These are phyloP conservation scores for Pristionchus entomophagus DNA, from an alignment of 2,888 invertebrate species.

Conservation along the genomic window DNA sequence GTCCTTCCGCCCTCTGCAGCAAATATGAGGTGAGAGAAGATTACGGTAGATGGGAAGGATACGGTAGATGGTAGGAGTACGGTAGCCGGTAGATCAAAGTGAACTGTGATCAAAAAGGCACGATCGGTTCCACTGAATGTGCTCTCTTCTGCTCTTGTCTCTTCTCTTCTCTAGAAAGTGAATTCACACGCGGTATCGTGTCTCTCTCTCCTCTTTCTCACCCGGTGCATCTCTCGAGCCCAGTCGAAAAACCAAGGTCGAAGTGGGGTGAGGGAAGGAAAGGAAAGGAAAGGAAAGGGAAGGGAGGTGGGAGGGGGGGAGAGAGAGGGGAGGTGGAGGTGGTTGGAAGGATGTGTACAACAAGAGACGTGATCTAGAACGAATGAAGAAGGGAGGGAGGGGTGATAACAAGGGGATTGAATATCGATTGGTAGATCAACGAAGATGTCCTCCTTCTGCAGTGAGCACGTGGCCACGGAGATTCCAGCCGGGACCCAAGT, in stretches of 20 bases:
- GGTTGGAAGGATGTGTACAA: neutral
- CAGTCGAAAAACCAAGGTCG: slow-evolving; percentile 40
- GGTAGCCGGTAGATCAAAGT: neutral
- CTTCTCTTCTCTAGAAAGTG: slow-evolving; percentile 25
- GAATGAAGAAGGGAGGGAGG: neutral
- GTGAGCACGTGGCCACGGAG: slow-evolving; percentile 58
- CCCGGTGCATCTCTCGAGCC: too few relatives aligned
- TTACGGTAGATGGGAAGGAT: neutral
- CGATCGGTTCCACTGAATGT: too few relatives aligned
- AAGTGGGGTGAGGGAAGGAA: neutral
- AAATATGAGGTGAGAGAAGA: slow-evolving; percentile 20
- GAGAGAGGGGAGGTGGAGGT: neutral
- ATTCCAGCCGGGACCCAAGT: slow-evolving; percentile 74
- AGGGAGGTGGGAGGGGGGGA: neutral
- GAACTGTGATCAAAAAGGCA: neutral
- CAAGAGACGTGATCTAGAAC: neutral
- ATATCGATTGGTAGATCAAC: slow-evolving; percentile 38
- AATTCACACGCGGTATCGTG: slow-evolving; percentile 49
- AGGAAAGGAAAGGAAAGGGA: too few relatives aligned
- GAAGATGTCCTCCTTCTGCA: slow-evolving; percentile 40
- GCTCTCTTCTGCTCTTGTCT: neutral
- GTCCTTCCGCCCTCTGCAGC: neutral
- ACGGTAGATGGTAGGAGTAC: neutral
- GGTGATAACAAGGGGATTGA: neutral
- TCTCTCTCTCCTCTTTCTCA: slow-evolving; percentile 45